Evolutionary conservation across 2,888 invertebrate genomes (phyloP).

Genomic region (Netelia inedita): DNA sequence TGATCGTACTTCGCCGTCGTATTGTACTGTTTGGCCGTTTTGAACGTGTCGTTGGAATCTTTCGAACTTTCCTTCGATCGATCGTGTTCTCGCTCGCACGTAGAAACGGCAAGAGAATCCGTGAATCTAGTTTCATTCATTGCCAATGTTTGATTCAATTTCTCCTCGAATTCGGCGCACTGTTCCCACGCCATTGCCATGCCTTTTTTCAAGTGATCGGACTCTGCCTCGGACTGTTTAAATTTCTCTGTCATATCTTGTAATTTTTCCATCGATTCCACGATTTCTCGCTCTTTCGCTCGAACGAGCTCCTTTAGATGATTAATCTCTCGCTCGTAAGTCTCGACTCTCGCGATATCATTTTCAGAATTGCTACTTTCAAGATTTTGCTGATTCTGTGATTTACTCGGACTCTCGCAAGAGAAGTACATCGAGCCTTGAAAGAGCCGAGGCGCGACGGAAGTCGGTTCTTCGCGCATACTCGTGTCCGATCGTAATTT

Average conservation of each 20-base stretch:
- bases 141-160: conserved; percentile 76
- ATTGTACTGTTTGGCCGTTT: conserved; percentile 38
- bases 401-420: conserved; percentile 52
- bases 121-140: conserved; percentile 64
- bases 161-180: conserved; percentile 81
- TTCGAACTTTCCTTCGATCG: conserved; percentile 41
- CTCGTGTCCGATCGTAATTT: conserved; percentile 76
- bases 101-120: conserved; percentile 47
- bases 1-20: conserved; percentile 25
- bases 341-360: conserved; percentile 52
- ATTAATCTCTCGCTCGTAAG: conserved; percentile 74
- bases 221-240: conserved; percentile 75
- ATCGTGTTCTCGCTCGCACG: conserved; percentile 24
- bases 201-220: conserved; percentile 79
- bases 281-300: conserved; percentile 74
- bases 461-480: conserved; percentile 56
- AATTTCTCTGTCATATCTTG: conserved; percentile 73
- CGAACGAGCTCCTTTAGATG: conserved; percentile 72
- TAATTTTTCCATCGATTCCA: conserved; percentile 72
- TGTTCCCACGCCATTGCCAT: conserved; percentile 81
- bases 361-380: conserved; percentile 26
- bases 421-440: conserved; percentile 69
- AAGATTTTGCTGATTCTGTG: conserved; percentile 45
- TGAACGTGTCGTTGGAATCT: conserved; percentile 59
- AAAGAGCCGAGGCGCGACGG: conserved; percentile 62